Evolutionary conservation across 2,888 invertebrate species (phyloP).

Genomic region (Papilio demoleus): DNA sequence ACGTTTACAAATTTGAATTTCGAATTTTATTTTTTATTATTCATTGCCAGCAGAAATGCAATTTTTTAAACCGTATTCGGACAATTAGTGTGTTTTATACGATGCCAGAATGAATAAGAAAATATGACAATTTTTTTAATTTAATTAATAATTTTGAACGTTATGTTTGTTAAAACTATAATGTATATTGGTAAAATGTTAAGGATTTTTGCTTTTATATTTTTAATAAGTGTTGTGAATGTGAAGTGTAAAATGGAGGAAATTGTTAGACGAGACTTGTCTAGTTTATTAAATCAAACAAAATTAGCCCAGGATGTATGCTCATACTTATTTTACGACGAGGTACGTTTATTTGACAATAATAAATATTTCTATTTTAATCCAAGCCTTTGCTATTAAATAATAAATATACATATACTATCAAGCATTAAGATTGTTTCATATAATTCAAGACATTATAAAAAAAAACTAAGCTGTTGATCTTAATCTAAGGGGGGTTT

Average conservation of each 20-base stretch:
- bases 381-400: not conserved
- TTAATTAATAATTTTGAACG: not conserved
- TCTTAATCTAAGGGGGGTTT: no score
- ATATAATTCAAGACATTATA: no score
- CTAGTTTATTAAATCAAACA: conserved; percentile 41
- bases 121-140: conserved; percentile 13
- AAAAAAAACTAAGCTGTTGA: no score
- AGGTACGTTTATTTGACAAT: conserved; percentile 29
- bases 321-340: conserved; percentile 37
- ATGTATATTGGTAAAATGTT: conserved; percentile 18
- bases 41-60: not conserved
- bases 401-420: no score
- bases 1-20: conserved; percentile 28
- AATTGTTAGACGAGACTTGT: conserved; percentile 40
- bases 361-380: not conserved
- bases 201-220: not conserved
- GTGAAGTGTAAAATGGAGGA: conserved; percentile 34
- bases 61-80: not conserved
- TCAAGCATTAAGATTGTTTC: no score
- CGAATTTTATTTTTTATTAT: conserved; percentile 16
- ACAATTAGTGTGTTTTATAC: not conserved
- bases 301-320: conserved; percentile 45
- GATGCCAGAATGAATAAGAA: conserved; percentile 12
- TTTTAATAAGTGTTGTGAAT: conserved; percentile 15
- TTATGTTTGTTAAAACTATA: not conserved